These are phyloP conservation scores for Parnassius orleans DNA, from an alignment of 2,888 invertebrate genomes.

Conservation along the genomic window DNA sequence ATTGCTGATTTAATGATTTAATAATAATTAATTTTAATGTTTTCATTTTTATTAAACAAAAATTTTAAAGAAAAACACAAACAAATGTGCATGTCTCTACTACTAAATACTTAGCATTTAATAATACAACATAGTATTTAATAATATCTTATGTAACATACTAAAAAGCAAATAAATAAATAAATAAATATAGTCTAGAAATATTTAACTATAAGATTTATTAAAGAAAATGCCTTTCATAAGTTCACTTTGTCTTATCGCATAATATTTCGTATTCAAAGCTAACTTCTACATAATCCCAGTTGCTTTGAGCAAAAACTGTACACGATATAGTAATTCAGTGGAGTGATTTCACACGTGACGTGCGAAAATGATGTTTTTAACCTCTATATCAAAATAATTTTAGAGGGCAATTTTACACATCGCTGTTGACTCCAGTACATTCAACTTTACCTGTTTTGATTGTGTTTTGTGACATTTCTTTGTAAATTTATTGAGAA, in stretches of 20 bases:
- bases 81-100: not conserved
- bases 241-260: not conserved
- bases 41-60: no score
- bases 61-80: no score
- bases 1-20: no score
- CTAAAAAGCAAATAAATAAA: no score
- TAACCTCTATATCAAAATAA: conserved; percentile 11
- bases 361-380: conserved; percentile 7
- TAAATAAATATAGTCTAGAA: no score
- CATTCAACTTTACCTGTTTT: conserved; percentile 14
- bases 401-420: conserved; percentile 13
- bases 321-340: conserved; percentile 2
- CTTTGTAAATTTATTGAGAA: conserved; percentile 17
- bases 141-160: no score
- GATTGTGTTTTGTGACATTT: conserved; percentile 4
- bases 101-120: not conserved
- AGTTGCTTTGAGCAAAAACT: not conserved
- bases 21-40: no score
- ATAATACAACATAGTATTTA: not conserved
- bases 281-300: not conserved
- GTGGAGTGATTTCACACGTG: conserved; percentile 10
- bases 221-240: no score
- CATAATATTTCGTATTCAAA: not conserved
- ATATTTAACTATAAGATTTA: no score
- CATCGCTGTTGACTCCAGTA: conserved; percentile 10